A percentile compares a stretch with the other conserved stretches of the same genome.
These are phyloP conservation scores for Athene noctua DNA, from an alignment of 2,113 vertebrate genomes.

Conservation along the genomic window DNA sequence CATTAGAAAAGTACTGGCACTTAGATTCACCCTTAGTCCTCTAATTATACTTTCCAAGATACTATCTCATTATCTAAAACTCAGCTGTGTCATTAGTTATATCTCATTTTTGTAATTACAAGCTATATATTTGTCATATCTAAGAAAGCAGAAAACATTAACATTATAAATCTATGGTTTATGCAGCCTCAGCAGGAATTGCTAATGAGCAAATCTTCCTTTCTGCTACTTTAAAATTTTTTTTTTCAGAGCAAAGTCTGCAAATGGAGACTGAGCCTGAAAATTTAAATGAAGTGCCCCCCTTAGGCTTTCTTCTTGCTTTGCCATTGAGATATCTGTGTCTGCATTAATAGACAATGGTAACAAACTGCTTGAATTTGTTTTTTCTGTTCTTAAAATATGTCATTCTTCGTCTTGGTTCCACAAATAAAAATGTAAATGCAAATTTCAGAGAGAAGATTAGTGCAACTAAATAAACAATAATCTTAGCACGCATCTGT, in stretches of 20 bases:
- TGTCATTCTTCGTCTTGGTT: background rate
- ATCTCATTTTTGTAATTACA: constrained; percentile 39
- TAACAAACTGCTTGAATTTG: background rate
- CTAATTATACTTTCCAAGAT: constrained; percentile 34
- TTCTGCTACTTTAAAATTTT: background rate
- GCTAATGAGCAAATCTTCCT: background rate
- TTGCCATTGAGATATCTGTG: background rate
- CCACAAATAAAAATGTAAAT: constrained; percentile 3
- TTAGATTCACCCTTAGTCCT: constrained; percentile 10
- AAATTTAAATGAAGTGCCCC: background rate
- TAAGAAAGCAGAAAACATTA: constrained; percentile 31
- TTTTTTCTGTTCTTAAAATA: background rate
- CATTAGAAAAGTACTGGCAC: background rate
- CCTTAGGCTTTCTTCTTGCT: background rate
- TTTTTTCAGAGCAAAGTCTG: background rate
- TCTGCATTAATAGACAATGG: background rate
- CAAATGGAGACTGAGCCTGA: background rate
- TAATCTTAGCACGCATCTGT: background rate
- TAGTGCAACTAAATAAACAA: background rate
- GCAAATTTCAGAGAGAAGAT: background rate
- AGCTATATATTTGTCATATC: constrained; percentile 17
- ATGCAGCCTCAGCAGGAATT: constrained; percentile 43
- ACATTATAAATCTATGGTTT: background rate
- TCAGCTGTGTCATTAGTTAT: constrained; percentile 25
- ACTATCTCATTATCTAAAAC: constrained; percentile 33